A percentile compares a stretch with the other conserved stretches of the same genome.
These are phyloP conservation scores for Aleiodes alternator DNA, from an alignment of 2,888 invertebrate genomes.

Conservation along the genomic window DNA sequence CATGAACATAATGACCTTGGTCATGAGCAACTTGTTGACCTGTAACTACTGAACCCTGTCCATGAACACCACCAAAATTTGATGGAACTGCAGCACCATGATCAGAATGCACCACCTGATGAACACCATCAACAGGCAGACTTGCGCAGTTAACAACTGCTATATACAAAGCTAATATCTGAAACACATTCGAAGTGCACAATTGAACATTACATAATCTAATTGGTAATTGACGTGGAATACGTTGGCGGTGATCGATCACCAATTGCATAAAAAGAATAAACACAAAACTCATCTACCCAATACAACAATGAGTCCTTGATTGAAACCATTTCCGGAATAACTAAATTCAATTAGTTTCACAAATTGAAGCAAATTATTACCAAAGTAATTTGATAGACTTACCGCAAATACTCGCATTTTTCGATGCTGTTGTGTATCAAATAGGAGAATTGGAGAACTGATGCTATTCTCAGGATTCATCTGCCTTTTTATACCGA, in stretches of 20 bases:
- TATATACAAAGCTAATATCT: constrained; percentile 38
- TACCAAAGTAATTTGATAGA: background rate
- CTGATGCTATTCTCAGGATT: constrained; percentile 32
- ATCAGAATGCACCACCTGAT: constrained; percentile 24
- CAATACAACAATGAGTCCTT: constrained; percentile 28
- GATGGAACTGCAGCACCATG: background rate
- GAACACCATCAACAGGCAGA: constrained; percentile 16
- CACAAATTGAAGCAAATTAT: too few species aligned
- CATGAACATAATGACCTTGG: too few species aligned
- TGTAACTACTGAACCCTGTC: too few species aligned
- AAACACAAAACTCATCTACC: constrained; percentile 11
- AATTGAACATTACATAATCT: constrained; percentile 33
- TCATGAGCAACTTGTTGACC: too few species aligned
- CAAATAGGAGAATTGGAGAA: background rate
- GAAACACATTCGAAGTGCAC: constrained; percentile 30
- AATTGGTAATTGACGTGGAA: constrained; percentile 25
- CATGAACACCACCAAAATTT: too few species aligned
- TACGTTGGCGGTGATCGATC: constrained; percentile 45
- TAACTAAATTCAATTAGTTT: background rate
- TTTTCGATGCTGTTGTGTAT: background rate
- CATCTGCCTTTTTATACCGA: constrained; percentile 41
- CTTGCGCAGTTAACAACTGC: constrained; percentile 34
- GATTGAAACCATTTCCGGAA: constrained; percentile 43
- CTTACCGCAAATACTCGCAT: constrained; percentile 12
- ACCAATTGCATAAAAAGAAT: constrained; percentile 43